A percentile compares a stretch with the other conserved stretches of the same genome.
These are phyloP conservation scores for Dynastes grantii DNA, from an alignment of 2,888 invertebrate species.

Conservation along the genomic window DNA sequence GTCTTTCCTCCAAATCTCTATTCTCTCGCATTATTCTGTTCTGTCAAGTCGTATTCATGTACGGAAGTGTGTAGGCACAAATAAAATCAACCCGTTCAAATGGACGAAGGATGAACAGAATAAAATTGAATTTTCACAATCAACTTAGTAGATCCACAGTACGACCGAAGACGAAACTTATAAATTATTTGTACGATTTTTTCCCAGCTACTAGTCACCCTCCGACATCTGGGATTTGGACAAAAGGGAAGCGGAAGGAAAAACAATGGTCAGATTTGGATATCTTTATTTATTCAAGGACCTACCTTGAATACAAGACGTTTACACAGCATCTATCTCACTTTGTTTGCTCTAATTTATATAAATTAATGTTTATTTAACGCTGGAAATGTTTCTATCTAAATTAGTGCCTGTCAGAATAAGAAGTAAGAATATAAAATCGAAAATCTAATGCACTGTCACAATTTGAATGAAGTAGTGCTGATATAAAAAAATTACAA, in stretches of 20 bases:
- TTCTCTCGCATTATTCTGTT: too few relatives aligned
- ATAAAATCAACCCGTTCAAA: neutral
- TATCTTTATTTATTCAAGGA: conserved; percentile 9
- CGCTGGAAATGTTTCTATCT: too few relatives aligned
- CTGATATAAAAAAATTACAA: too few relatives aligned
- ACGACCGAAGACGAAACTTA: neutral
- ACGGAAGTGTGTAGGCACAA: neutral
- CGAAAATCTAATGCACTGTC: too few relatives aligned
- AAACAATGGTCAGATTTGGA: neutral
- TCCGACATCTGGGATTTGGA: neutral
- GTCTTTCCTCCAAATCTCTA: too few relatives aligned
- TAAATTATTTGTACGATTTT: conserved; percentile 2
- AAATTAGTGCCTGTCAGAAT: too few relatives aligned
- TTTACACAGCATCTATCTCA: too few relatives aligned
- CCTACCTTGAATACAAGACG: neutral
- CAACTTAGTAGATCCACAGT: conserved; percentile 5
- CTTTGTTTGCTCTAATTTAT: too few relatives aligned
- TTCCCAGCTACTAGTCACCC: neutral
- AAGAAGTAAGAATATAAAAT: too few relatives aligned
- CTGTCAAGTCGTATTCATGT: too few relatives aligned
- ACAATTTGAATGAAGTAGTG: too few relatives aligned
- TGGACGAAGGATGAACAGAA: neutral
- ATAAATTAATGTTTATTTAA: too few relatives aligned
- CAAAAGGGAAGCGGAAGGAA: neutral
- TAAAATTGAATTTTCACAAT: neutral